phyloP scores from a whole-genome alignment of 2,888 invertebrate genomes.

The Bhutanitis thaidina region DNA sequence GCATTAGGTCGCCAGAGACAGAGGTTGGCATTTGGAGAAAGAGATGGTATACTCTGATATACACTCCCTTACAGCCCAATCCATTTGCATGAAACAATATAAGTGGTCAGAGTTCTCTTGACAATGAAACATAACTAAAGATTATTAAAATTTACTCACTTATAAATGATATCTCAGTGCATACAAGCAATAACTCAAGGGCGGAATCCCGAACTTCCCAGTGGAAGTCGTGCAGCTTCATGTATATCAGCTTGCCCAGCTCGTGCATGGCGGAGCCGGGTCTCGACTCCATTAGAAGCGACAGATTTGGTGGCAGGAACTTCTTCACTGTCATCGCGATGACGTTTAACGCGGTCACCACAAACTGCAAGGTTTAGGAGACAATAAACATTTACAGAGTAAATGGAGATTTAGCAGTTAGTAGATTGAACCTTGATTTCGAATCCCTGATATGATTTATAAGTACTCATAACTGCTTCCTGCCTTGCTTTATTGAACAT shows the following conservation, averaged over 20 bases:
- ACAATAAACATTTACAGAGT: not conserved
- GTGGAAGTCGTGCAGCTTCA: constrained; percentile 84
- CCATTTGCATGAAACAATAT: too few relatives aligned
- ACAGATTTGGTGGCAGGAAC: constrained; percentile 88
- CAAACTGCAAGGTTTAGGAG: constrained; percentile 73
- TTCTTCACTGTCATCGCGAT: constrained; percentile 85
- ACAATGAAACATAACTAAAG: too few relatives aligned
- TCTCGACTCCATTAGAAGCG: constrained; percentile 83
- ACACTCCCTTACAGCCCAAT: too few relatives aligned
- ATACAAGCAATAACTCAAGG: constrained; percentile 85
- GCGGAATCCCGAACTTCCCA: constrained; percentile 92
- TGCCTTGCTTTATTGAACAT: too few relatives aligned
- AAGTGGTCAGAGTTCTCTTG: too few relatives aligned
- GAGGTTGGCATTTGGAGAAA: too few relatives aligned
- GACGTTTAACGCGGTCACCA: constrained; percentile 85
- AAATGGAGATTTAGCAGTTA: too few relatives aligned
- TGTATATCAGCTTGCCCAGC: constrained; percentile 83
- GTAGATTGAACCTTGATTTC: too few relatives aligned
- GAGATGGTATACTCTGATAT: too few relatives aligned
- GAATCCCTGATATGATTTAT: too few relatives aligned
- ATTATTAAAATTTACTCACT: constrained; percentile 82
- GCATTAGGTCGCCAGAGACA: too few relatives aligned
- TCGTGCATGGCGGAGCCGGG: constrained; percentile 82
- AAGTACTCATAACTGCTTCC: too few relatives aligned
- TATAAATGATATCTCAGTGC: constrained; percentile 83